phyloP scores from a whole-genome alignment of 2,113 vertebrate species.

The Nipponia nippon region DNA sequence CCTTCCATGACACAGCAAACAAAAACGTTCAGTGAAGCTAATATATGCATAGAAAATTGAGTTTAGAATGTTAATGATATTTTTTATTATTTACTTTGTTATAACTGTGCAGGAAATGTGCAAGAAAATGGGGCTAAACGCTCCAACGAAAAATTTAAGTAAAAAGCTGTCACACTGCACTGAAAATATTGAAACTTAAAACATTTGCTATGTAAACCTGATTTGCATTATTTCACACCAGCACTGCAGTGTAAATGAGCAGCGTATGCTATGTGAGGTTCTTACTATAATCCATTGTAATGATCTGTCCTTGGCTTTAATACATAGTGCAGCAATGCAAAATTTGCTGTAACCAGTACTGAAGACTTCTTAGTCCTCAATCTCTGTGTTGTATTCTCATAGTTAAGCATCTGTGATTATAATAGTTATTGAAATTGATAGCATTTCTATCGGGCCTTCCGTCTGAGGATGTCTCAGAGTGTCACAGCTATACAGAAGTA shows the following conservation, averaged over 20 bases:
- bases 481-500: slow-evolving; percentile 28
- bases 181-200: neutral
- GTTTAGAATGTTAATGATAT: neutral
- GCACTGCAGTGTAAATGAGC: neutral
- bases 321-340: neutral
- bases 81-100: neutral
- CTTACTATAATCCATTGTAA: neutral
- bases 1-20: neutral
- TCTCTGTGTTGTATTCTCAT: neutral
- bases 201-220: neutral
- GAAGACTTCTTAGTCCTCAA: neutral
- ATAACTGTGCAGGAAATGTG: neutral
- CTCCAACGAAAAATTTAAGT: neutral
- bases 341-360: neutral
- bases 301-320: neutral
- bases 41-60: neutral
- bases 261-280: neutral
- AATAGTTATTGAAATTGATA: slow-evolving; percentile 41
- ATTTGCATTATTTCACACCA: slow-evolving; percentile 22
- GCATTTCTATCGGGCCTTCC: neutral
- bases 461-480: neutral
- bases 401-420: slow-evolving; percentile 11
- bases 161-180: neutral
- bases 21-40: neutral
- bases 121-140: neutral